Percentiles rank a stretch among this genome's conserved stretches.
phyloP scores from a whole-genome alignment of 92 coral and sea anemone species.

The Desmophyllum pertusum region DNA sequence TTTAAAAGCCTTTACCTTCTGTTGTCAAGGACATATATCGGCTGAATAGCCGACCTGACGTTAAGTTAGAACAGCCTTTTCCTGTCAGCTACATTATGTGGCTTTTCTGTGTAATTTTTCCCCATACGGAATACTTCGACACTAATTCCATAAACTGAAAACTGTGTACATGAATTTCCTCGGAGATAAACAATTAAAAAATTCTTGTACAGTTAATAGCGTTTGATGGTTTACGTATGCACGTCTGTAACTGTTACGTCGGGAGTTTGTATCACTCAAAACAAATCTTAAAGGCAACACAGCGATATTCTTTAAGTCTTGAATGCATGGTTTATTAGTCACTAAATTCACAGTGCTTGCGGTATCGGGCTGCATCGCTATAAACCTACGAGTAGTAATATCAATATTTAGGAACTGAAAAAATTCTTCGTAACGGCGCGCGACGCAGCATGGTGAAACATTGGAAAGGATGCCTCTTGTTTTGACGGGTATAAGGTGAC shows the following conservation, averaged over 20 bases:
- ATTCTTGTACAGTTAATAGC: conserved; percentile 18
- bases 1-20: conserved; percentile 1
- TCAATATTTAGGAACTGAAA: background rate
- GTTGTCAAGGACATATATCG: background rate
- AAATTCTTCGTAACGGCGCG: background rate
- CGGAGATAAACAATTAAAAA: background rate
- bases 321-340: background rate
- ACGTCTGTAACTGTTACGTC: background rate
- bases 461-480: background rate
- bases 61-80: background rate
- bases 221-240: background rate
- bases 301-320: background rate
- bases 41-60: background rate
- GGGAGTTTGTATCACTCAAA: background rate
- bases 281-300: background rate
- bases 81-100: background rate
- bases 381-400: background rate
- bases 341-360: background rate
- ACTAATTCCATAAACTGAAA: background rate
- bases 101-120: conserved; percentile 7
- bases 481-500: conserved; percentile 8
- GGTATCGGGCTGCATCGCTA: conserved; percentile 10
- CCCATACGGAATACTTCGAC: background rate
- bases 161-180: conserved; percentile 16
- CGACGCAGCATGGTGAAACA: background rate